Evolutionary conservation across 2,888 invertebrate species (phyloP).

Genomic region (Eupithecia vulgata): DNA sequence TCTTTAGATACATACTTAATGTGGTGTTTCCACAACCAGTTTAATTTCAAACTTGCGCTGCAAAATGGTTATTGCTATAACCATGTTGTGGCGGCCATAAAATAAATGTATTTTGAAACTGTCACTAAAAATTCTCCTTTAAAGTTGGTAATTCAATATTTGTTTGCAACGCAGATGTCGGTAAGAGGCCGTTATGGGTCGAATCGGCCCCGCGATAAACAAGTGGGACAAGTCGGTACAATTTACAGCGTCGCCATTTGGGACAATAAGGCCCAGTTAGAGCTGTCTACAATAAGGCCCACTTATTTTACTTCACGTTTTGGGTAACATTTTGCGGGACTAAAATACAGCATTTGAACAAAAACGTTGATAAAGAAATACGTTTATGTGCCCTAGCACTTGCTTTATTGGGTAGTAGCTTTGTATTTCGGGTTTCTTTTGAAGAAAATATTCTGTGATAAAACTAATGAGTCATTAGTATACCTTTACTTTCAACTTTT

Average conservation of each 20-base stretch:
- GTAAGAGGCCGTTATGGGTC: constrained; percentile 33
- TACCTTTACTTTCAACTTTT: neutral
- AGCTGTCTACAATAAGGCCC: constrained; percentile 28
- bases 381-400: neutral
- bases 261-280: constrained; percentile 36
- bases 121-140: constrained; percentile 26
- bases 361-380: constrained; percentile 4
- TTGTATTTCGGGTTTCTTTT: neutral
- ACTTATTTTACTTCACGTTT: constrained; percentile 28
- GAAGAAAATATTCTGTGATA: neutral
- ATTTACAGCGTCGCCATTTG: constrained; percentile 33
- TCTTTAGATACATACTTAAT: neutral
- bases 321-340: constrained; percentile 23
- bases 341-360: constrained; percentile 8
- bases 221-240: constrained; percentile 33
- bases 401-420: neutral
- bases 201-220: constrained; percentile 31
- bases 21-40: neutral
- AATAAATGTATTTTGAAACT: constrained; percentile 9
- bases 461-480: neutral
- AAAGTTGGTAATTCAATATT: constrained; percentile 34
- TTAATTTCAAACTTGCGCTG: neutral
- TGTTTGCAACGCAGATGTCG: constrained; percentile 35
- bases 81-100: neutral
- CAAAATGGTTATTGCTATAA: constrained; percentile 7